Conservation (phyloP, 2,888 invertebrate species). For the Limnephilus marmoratus region DNA sequence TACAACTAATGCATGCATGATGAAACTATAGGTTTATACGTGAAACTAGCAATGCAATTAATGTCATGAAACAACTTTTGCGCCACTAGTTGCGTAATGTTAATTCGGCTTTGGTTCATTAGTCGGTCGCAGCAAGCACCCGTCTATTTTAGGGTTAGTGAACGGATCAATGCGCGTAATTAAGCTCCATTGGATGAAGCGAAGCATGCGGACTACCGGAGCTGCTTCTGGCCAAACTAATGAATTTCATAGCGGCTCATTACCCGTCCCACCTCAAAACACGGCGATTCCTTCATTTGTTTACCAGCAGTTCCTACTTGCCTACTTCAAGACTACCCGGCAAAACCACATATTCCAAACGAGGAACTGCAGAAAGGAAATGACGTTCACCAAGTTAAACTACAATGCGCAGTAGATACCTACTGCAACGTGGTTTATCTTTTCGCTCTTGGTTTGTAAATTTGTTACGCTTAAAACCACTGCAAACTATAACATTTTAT, state of each 20-base stretch:
- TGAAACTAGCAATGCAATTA: too few species aligned
- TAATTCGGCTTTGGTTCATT: background rate
- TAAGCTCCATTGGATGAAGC: background rate
- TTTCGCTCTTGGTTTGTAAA: background rate
- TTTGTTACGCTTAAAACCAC: background rate
- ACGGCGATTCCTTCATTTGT: background rate
- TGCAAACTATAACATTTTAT: background rate
- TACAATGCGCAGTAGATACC: background rate
- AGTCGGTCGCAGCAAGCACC: background rate
- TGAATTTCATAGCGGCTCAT: background rate
- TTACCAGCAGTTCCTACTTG: background rate
- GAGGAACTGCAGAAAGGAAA: background rate
- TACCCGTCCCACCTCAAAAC: constrained; percentile 3
- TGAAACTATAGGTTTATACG: too few species aligned
- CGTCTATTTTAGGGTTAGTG: background rate
- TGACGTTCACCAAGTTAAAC: background rate
- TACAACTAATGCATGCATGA: too few species aligned
- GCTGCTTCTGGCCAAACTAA: background rate
- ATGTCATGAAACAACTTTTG: too few species aligned
- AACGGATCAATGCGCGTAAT: background rate
- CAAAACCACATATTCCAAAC: background rate
- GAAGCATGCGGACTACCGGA: background rate
- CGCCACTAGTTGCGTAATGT: too few species aligned
- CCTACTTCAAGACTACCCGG: background rate
- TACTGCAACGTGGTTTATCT: background rate